phyloP scores from a whole-genome alignment of 2,113 vertebrate genomes.

The Halichoerus grypus region DNA sequence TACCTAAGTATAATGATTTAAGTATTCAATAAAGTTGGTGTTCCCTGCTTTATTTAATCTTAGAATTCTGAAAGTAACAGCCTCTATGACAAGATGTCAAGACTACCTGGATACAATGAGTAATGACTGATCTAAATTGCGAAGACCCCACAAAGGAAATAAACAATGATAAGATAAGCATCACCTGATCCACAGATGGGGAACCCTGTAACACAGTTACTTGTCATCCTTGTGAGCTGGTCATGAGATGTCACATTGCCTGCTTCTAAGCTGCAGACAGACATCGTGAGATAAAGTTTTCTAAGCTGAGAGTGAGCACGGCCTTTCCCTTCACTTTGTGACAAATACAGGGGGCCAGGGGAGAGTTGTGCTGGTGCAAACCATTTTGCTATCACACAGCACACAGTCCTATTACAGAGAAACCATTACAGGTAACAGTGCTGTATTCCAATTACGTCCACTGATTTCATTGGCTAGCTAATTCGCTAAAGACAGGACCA shows the following conservation, averaged over 20 bases:
- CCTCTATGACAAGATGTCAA: not conserved
- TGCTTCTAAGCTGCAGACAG: not conserved
- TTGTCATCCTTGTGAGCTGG: not conserved
- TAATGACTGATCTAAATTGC: not conserved
- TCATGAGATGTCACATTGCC: not conserved
- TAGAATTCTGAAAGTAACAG: not conserved
- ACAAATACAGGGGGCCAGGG: not conserved
- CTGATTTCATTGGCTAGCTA: not conserved
- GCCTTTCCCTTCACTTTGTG: not conserved
- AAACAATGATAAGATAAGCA: not conserved
- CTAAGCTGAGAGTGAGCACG: not conserved
- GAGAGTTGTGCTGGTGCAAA: not conserved
- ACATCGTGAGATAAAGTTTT: not conserved
- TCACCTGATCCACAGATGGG: not conserved
- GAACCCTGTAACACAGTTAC: too few species aligned
- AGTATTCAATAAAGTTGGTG: not conserved
- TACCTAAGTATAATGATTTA: not conserved
- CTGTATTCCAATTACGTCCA: not conserved
- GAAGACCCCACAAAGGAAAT: not conserved
- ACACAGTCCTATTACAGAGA: not conserved
- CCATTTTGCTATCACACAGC: not conserved
- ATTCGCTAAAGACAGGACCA: not conserved
- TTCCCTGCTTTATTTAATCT: not conserved
- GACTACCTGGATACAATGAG: not conserved
- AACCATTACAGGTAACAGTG: not conserved